phyloP scores from a whole-genome alignment of 2,888 invertebrate species.

The Hyalella azteca region DNA sequence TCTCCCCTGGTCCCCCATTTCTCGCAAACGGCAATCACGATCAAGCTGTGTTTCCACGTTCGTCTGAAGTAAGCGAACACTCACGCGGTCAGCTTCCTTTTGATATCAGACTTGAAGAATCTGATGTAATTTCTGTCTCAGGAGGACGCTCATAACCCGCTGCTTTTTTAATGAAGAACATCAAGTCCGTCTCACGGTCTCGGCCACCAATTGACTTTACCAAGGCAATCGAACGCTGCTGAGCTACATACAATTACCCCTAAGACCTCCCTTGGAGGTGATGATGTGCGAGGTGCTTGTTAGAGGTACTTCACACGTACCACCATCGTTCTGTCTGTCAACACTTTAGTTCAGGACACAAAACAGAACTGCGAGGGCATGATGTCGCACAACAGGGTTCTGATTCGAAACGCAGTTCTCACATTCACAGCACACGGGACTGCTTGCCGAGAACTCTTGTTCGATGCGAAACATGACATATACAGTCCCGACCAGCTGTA shows the following conservation, averaged over 20 bases:
- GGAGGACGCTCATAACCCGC: background rate
- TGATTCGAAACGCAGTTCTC: slow-evolving; percentile 17
- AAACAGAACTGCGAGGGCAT: slow-evolving; percentile 3
- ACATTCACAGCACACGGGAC: background rate
- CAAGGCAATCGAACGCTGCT: background rate
- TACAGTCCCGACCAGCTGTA: no score
- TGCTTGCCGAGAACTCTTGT: background rate
- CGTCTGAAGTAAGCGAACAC: no score
- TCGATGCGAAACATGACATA: no score
- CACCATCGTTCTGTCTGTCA: slow-evolving; percentile 21
- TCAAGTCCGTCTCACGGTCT: slow-evolving; percentile 4
- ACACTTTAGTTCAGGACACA: background rate
- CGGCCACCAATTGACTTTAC: background rate
- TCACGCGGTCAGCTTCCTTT: background rate
- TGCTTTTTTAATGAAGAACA: slow-evolving; percentile 21
- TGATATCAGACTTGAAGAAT: background rate
- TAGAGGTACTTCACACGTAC: slow-evolving; percentile 21
- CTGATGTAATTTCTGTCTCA: background rate
- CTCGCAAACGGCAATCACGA: no score
- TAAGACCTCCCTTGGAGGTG: background rate
- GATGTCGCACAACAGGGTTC: background rate
- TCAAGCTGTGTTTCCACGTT: no score
- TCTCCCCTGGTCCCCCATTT: no score
- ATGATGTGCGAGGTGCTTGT: slow-evolving; percentile 24
- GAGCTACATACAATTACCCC: slow-evolving; percentile 9